Evolutionary conservation across 2,113 vertebrate species (phyloP), one percentile per base, ranked within the genome.

Genomic region (Isichthys henryi): DNA sequence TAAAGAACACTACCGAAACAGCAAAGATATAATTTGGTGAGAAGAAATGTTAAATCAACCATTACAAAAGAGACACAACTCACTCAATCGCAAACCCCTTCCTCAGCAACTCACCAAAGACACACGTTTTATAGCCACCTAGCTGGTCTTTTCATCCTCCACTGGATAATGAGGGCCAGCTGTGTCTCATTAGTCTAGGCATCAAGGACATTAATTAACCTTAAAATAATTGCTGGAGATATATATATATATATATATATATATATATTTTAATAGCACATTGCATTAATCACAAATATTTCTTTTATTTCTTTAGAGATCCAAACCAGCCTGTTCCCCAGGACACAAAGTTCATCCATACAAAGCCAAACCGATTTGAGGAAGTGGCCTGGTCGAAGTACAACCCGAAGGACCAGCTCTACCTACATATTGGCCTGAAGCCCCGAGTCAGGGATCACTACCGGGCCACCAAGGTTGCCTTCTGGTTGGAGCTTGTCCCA

Each of bases 331-430:
- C 98, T 0, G 98, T 99, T 19, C 98, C 98, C 0, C 98, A 99
- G 88, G 98, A 99, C 80, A 99, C 98, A 85, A 99, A 98, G 92
- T 99, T 99, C 93, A 98, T 98, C 90, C 98, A 99, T 92, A 99
- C 98, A 0, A 98, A 98, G 90, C 98, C 98, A 10, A 99, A 99
- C 92, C 97, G 98, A 2, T 99, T 99, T 52, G 98, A 99, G 94
- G 98, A 98, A 90, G 98, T 99, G 1, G 98, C 98, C 23, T 99
- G 98, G 98, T 97, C 97, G 5, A 99, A 99, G 93, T 99, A 99
- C 92, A 98, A 98, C 92, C 98, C 98, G 56, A 98, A 98, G 91
- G 98, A 98, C 92, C 98, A 99, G 93, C 96, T 98, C 11, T 99
- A 99, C 91, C 96, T 99, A 31, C 98, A 99, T 90, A 99, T 99